These are phyloP conservation scores for Cynoglossus semilaevis DNA, from an alignment of 2,113 vertebrate species.

Conservation along the genomic window DNA sequence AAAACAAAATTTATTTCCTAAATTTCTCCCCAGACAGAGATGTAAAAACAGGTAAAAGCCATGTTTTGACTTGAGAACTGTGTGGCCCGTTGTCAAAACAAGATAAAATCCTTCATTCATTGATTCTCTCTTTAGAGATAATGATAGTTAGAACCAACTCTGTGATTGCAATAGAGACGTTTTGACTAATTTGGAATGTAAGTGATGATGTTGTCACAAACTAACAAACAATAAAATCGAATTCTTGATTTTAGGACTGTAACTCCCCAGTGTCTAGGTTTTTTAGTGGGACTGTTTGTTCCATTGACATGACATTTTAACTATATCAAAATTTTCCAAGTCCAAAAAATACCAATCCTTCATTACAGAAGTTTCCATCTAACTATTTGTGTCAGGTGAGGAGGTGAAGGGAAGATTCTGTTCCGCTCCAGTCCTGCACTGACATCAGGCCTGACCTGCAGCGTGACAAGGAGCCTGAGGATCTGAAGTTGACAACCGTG, in stretches of 20 bases:
- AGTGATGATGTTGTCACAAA: too few relatives aligned
- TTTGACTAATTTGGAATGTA: too few relatives aligned
- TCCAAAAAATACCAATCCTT: not conserved
- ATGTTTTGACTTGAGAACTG: not conserved
- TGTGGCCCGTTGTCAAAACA: not conserved
- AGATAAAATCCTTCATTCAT: too few relatives aligned
- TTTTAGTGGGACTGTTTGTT: too few relatives aligned
- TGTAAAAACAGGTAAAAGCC: not conserved
- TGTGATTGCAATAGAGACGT: too few relatives aligned
- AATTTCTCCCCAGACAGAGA: not conserved
- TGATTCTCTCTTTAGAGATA: too few relatives aligned
- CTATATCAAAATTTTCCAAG: slow-evolving; percentile 47
- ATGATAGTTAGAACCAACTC: too few relatives aligned
- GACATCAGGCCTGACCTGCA: slow-evolving; percentile 24
- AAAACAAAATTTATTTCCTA: not conserved
- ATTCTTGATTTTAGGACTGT: slow-evolving; percentile 17
- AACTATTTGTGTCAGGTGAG: not conserved
- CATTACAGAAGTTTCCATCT: not conserved
- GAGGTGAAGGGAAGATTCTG: too few relatives aligned
- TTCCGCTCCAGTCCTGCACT: too few relatives aligned
- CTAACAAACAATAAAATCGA: not conserved
- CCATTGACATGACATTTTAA: too few relatives aligned
- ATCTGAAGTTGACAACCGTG: slow-evolving; percentile 25
- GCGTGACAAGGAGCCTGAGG: slow-evolving; percentile 25
- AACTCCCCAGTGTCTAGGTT: slow-evolving; percentile 2